phyloP scores from a whole-genome alignment of 2,888 invertebrate species.

The Tetragonula carbonaria region DNA sequence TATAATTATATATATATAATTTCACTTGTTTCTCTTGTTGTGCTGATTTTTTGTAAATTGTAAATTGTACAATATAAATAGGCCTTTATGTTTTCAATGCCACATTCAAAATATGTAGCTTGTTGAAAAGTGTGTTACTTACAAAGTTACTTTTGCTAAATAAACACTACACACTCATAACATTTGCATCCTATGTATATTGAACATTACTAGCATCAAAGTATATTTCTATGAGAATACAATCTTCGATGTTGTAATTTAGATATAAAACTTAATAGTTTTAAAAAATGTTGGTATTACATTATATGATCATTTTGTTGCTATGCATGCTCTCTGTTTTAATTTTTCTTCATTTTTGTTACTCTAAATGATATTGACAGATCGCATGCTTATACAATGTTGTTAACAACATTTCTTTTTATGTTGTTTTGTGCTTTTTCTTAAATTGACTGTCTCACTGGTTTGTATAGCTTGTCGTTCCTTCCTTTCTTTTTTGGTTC shows the following conservation, averaged over 20 bases:
- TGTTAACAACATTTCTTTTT: slow-evolving; percentile 83
- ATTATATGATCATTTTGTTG: slow-evolving; percentile 73
- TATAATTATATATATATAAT: slow-evolving; percentile 33
- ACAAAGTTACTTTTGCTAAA: slow-evolving; percentile 63
- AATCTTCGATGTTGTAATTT: slow-evolving; percentile 68
- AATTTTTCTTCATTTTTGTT: slow-evolving; percentile 65
- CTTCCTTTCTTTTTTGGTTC: slow-evolving; percentile 92
- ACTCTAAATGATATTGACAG: slow-evolving; percentile 72
- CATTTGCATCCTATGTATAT: slow-evolving; percentile 61
- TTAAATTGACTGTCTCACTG: slow-evolving; percentile 89
- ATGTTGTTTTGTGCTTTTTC: slow-evolving; percentile 87
- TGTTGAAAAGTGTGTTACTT: slow-evolving; percentile 45
- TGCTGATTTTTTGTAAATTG: slow-evolving; percentile 43
- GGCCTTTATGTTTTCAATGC: slow-evolving; percentile 64
- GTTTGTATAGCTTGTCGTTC: slow-evolving; percentile 89
- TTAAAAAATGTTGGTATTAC: slow-evolving; percentile 71
- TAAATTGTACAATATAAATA: slow-evolving; percentile 66
- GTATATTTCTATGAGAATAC: slow-evolving; percentile 70
- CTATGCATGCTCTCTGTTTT: slow-evolving; percentile 56
- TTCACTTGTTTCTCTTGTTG: slow-evolving; percentile 54
- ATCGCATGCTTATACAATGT: slow-evolving; percentile 65
- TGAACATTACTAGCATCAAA: slow-evolving; percentile 69
- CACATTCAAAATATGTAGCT: slow-evolving; percentile 59
- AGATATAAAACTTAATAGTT: slow-evolving; percentile 72
- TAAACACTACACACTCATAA: slow-evolving; percentile 66